A percentile compares a stretch with the other conserved stretches of the same genome.
phyloP scores from a whole-genome alignment of 2,113 vertebrate species.

The Bubo scandiacus region DNA sequence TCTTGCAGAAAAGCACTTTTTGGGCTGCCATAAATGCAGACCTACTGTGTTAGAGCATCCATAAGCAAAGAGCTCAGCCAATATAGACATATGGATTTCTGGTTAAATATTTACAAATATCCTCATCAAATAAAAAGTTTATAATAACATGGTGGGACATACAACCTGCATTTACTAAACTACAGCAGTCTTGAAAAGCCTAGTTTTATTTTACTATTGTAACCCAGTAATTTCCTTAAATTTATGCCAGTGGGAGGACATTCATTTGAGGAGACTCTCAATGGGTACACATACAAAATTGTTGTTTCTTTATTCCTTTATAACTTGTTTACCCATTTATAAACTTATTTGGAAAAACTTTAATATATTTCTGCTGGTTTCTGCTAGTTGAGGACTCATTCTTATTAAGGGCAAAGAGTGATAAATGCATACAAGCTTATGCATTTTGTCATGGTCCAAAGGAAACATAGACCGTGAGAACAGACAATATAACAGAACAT shows the following conservation, averaged over 20 bases:
- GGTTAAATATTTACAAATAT: not conserved
- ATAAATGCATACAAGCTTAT: not conserved
- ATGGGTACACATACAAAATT: not conserved
- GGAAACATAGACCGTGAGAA: not conserved
- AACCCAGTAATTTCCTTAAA: not conserved
- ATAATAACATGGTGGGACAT: not conserved
- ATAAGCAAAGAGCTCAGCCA: not conserved
- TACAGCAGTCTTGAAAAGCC: not conserved
- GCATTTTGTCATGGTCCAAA: not conserved
- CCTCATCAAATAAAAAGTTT: not conserved
- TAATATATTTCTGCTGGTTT: not conserved
- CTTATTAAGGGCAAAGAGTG: not conserved
- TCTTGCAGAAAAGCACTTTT: not conserved
- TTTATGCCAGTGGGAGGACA: not conserved
- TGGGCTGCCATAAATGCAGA: not conserved
- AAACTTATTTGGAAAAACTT: not conserved
- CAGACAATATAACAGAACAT: not conserved
- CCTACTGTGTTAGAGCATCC: not conserved
- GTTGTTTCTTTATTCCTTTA: not conserved
- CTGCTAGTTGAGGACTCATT: not conserved
- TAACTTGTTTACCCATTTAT: not conserved
- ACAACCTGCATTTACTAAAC: not conserved
- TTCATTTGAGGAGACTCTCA: not conserved
- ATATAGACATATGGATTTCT: not conserved
- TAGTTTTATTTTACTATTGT: not conserved